These are phyloP conservation scores for Florisuga fusca DNA, from an alignment of 2,797 vertebrate species.

Conservation along the genomic window DNA sequence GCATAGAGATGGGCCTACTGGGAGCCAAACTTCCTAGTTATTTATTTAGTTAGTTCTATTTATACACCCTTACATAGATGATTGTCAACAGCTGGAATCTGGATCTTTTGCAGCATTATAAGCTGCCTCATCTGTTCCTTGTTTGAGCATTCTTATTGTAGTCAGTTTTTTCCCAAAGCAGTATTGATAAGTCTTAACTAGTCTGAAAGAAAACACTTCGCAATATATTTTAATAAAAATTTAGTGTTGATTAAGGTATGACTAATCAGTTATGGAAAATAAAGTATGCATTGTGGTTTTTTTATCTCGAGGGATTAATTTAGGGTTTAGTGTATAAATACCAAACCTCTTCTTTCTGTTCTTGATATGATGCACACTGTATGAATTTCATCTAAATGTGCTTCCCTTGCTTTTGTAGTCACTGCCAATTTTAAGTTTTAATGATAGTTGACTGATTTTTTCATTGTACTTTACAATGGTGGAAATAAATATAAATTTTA, in stretches of 20 bases:
- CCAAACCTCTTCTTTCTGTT: accelerated
- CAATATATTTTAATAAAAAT: background rate
- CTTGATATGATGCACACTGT: background rate
- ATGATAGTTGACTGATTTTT: background rate
- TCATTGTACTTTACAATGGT: background rate
- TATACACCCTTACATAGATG: background rate
- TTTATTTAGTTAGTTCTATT: background rate
- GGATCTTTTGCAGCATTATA: background rate
- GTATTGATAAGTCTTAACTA: background rate
- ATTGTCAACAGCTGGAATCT: background rate
- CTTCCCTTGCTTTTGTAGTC: background rate
- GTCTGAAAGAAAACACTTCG: background rate
- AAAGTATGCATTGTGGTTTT: background rate
- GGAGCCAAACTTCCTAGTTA: background rate
- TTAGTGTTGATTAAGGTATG: background rate
- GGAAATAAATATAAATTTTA: background rate
- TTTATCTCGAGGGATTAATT: background rate
- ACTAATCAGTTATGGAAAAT: background rate
- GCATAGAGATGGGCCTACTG: background rate
- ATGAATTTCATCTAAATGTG: background rate
- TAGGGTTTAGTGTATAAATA: background rate
- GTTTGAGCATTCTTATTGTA: background rate
- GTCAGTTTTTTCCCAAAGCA: background rate
- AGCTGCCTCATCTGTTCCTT: background rate
- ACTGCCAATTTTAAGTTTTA: background rate